Percentiles rank a stretch among this genome's conserved stretches.
Conservation (phyloP, 1,140 invertebrate genomes). For the Zaprionus tsacasi region DNA sequence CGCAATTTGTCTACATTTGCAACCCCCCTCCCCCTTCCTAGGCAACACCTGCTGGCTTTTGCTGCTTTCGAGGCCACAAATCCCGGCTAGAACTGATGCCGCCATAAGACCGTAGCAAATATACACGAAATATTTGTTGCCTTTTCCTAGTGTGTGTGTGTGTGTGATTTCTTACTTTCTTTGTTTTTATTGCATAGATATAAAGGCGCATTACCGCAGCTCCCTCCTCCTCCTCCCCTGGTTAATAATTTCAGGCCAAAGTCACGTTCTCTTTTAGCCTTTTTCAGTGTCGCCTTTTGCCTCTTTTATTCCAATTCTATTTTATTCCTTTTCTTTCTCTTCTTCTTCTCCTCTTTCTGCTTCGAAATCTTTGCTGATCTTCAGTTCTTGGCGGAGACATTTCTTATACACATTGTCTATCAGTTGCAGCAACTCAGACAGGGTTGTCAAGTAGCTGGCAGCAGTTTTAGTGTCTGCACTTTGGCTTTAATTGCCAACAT, state of each 20-base stretch:
- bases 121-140: constrained; percentile 62
- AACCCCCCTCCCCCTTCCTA: neutral
- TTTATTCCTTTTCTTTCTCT: no score
- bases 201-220: no score
- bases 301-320: no score
- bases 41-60: constrained; percentile 21
- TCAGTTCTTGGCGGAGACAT: no score
- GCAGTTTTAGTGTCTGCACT: neutral
- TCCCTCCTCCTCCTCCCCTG: no score
- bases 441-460: neutral
- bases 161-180: no score
- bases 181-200: no score
- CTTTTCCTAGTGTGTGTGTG: constrained; percentile 31
- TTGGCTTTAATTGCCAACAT: neutral
- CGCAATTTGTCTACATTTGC: constrained; percentile 62
- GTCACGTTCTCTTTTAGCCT: no score
- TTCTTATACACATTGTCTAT: neutral
- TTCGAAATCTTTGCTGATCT: no score
- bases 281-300: no score
- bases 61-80: constrained; percentile 46
- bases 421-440: neutral
- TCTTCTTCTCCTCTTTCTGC: no score
- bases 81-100: constrained; percentile 55
- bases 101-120: constrained; percentile 49
- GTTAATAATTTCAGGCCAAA: no score